Evolutionary conservation across 53 echinoderm and acorn worm species (phyloP).

Genomic region (Echinarachnius parma): DNA sequence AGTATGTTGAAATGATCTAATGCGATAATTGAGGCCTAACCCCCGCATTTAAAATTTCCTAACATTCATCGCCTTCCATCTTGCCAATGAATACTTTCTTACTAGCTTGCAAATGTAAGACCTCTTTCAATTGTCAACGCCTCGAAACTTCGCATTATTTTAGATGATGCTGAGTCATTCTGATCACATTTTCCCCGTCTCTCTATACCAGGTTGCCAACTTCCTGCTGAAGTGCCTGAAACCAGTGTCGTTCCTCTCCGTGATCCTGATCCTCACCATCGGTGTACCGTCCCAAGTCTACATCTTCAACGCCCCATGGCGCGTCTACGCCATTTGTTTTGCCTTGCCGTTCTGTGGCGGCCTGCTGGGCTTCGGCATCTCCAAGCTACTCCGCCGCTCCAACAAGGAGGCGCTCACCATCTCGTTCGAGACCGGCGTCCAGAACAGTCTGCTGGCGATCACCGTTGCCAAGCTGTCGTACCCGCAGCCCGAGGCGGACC

Average conservation of each 20-base stretch:
- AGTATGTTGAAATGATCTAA: too few species aligned
- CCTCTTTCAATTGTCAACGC: too few species aligned
- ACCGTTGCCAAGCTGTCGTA: slow-evolving; percentile 81
- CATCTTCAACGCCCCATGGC: slow-evolving; percentile 62
- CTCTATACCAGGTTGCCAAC: slow-evolving; percentile 36
- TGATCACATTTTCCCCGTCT: too few species aligned
- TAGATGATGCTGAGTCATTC: too few species aligned
- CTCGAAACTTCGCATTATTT: too few species aligned
- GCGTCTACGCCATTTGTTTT: slow-evolving; percentile 64
- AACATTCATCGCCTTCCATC: too few species aligned
- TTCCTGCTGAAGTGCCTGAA: slow-evolving; percentile 74
- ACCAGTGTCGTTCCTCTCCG: slow-evolving; percentile 62
- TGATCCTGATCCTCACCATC: slow-evolving; percentile 63
- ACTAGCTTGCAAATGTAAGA: too few species aligned
- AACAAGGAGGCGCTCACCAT: slow-evolving; percentile 70
- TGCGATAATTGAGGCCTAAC: too few species aligned
- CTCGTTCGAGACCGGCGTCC: slow-evolving; percentile 89
- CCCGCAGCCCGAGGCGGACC: slow-evolving; percentile 75
- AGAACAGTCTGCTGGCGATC: slow-evolving; percentile 81
- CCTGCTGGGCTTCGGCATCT: slow-evolving; percentile 63
- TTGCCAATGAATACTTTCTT: too few species aligned
- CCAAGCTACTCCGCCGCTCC: slow-evolving; percentile 56
- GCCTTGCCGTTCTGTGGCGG: slow-evolving; percentile 74
- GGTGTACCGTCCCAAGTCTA: slow-evolving; percentile 79
- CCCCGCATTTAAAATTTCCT: too few species aligned